Evolutionary conservation across 2,797 vertebrate species (phyloP).

Genomic region (Brachyrhaphis roseni): DNA sequence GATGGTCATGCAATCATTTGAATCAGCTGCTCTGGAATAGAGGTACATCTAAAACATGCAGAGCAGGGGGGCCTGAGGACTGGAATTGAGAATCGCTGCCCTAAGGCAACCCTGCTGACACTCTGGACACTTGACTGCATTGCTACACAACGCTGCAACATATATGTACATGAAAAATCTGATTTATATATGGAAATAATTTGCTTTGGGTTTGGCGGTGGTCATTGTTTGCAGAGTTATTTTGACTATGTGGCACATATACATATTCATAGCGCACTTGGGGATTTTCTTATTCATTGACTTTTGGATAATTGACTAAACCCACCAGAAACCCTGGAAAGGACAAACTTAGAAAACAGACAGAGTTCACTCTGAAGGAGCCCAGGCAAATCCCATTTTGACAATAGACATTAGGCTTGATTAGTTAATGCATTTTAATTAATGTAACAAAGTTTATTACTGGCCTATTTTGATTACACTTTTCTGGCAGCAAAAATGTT

Average conservation of each 20-base stretch:
- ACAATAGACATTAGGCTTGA: neutral
- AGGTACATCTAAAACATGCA: too few species aligned
- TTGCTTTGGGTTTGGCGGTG: neutral
- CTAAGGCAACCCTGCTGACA: neutral
- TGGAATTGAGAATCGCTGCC: too few species aligned
- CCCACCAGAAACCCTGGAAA: neutral
- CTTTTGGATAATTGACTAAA: neutral
- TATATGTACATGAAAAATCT: neutral
- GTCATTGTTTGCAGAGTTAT: neutral
- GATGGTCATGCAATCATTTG: too few species aligned
- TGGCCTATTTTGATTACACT: neutral
- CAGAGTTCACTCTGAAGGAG: neutral
- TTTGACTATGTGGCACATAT: neutral
- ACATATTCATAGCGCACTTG: neutral
- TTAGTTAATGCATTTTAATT: neutral
- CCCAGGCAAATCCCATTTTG: neutral
- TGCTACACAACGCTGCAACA: neutral
- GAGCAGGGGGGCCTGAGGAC: too few species aligned
- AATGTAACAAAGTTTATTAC: neutral
- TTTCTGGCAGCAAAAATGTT: neutral
- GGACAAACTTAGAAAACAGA: neutral
- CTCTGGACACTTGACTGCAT: neutral
- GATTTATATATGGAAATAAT: neutral
- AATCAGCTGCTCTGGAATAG: too few species aligned
- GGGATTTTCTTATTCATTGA: neutral